Conservation (phyloP, 2,888 invertebrate species). For the Nemapogon koenigi region DNA sequence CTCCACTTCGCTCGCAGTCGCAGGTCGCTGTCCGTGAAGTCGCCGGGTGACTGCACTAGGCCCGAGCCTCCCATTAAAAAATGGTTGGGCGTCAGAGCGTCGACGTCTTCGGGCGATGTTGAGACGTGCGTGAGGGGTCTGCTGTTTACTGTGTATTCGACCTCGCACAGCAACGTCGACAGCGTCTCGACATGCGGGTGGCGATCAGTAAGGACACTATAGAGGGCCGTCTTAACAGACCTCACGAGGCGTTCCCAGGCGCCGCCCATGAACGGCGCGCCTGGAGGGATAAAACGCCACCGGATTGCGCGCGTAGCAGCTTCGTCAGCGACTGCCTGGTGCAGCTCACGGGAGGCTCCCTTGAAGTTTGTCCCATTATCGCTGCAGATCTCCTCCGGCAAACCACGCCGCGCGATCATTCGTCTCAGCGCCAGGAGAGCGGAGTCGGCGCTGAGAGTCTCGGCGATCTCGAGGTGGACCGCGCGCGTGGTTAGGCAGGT, state of each 20-base stretch:
- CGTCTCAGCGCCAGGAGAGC: background rate
- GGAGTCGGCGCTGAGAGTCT: too few species aligned
- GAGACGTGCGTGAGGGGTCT: slow-evolving; percentile 5
- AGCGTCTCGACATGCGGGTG: too few species aligned
- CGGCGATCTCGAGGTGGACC: too few species aligned
- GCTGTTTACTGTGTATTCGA: slow-evolving; percentile 4
- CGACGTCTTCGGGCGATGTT: background rate
- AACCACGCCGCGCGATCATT: background rate
- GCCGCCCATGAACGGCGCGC: too few species aligned
- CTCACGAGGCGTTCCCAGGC: slow-evolving; percentile 8
- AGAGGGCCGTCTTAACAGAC: slow-evolving; percentile 2
- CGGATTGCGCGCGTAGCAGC: background rate
- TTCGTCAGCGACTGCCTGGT: background rate
- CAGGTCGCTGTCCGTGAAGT: background rate
- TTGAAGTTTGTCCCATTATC: slow-evolving; percentile 3
- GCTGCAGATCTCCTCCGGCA: background rate
- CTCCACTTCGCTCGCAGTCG: slow-evolving; percentile 11
- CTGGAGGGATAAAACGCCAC: slow-evolving; percentile 10
- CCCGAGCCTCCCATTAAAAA: too few species aligned
- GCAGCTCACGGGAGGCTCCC: too few species aligned
- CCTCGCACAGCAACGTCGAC: slow-evolving; percentile 7
- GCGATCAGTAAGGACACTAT: too few species aligned
- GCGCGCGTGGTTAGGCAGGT: too few species aligned
- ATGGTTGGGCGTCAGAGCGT: slow-evolving; percentile 8
- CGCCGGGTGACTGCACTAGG: background rate